Evolutionary conservation across 2,888 invertebrate species (phyloP).

Genomic region (Lycocerus yunnanus): DNA sequence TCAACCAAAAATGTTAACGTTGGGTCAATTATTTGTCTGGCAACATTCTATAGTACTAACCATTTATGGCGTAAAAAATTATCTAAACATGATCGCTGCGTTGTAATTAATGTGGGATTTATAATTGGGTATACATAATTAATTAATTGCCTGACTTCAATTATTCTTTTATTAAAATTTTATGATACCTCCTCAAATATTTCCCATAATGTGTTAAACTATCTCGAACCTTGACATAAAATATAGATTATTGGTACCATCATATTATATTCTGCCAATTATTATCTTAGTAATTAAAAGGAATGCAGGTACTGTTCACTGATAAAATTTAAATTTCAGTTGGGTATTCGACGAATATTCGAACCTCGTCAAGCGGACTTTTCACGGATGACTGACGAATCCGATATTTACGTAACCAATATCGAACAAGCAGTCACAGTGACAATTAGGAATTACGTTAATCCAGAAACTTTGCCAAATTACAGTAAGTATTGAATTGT

Average conservation of each 20-base stretch:
- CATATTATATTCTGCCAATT: background rate
- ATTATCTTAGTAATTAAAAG: background rate
- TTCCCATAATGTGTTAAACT: background rate
- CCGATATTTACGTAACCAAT: conserved; percentile 79
- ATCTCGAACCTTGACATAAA: background rate
- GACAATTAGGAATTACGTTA: conserved; percentile 76
- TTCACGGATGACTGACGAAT: conserved; percentile 76
- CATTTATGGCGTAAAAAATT: background rate
- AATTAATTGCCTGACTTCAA: background rate
- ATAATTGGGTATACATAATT: background rate
- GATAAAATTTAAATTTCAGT: conserved; percentile 56
- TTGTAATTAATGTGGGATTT: background rate
- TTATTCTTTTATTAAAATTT: background rate
- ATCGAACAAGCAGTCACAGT: conserved; percentile 85
- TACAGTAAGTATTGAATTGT: conserved; percentile 55
- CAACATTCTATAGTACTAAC: background rate
- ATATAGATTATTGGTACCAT: background rate
- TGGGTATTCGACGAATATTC: conserved; percentile 78
- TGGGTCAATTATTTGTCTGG: background rate
- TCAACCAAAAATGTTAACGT: background rate
- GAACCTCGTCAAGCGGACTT: conserved; percentile 81
- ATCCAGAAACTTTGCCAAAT: conserved; percentile 55
- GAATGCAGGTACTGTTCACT: background rate
- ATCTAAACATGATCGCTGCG: background rate
- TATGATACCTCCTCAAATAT: background rate